Evolutionary conservation across 2,888 invertebrate species (phyloP).

Genomic region (Brenthis ino): DNA sequence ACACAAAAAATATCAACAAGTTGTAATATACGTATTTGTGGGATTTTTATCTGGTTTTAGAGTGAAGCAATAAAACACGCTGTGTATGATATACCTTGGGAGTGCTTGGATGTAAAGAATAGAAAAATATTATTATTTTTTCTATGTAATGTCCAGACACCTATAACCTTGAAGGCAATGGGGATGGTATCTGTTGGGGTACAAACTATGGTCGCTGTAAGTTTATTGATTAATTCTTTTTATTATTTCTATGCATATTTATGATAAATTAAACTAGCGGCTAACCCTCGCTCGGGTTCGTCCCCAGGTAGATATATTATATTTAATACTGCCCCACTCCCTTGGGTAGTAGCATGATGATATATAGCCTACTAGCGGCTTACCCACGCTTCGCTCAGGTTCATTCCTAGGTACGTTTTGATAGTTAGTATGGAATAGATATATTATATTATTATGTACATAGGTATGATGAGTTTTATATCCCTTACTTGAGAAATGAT

Average conservation of each 20-base stretch:
- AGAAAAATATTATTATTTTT: slow-evolving; percentile 44
- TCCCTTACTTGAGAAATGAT: no score
- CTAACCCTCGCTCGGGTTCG: no score
- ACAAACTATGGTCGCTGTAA: slow-evolving; percentile 51
- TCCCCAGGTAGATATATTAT: no score
- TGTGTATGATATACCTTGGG: slow-evolving; percentile 53
- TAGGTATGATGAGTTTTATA: no score
- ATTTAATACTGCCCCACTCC: no score
- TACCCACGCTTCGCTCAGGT: no score
- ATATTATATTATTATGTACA: no score
- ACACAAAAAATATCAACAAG: no score
- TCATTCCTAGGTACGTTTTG: no score
- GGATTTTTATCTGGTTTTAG: slow-evolving; percentile 35
- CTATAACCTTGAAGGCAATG: slow-evolving; percentile 48
- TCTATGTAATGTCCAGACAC: slow-evolving; percentile 45
- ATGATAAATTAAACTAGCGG: background rate
- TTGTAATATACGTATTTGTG: background rate
- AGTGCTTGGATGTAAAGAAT: slow-evolving; percentile 48
- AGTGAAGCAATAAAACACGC: slow-evolving; percentile 46
- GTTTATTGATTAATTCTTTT: slow-evolving; percentile 16
- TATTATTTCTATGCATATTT: background rate
- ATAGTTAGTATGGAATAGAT: no score
- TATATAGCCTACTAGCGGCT: no score
- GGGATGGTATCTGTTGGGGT: slow-evolving; percentile 50
- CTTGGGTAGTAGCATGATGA: no score